Conservation (phyloP, 2,113 vertebrate genomes). For the Talpa occidentalis region DNA sequence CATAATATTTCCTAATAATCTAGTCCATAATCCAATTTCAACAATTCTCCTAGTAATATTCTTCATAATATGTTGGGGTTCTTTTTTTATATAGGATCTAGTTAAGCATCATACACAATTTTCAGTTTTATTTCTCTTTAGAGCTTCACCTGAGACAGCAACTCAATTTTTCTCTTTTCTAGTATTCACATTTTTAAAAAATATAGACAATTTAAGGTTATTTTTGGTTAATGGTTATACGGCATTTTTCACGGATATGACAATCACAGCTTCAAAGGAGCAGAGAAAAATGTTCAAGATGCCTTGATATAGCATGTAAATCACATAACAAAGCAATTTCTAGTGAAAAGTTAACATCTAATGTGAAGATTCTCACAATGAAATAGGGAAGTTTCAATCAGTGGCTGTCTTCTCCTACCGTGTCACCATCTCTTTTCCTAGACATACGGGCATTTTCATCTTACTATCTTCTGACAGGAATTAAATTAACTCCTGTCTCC, state of each 20-base stretch:
- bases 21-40: neutral
- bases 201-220: neutral
- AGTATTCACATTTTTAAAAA: neutral
- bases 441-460: conserved; percentile 28
- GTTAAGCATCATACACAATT: neutral
- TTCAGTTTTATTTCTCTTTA: neutral
- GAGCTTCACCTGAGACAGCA: neutral
- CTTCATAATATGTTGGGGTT: neutral
- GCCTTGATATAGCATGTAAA: neutral
- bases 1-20: neutral
- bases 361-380: conserved; percentile 4
- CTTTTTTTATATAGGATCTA: neutral
- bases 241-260: neutral
- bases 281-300: neutral
- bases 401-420: conserved; percentile 29
- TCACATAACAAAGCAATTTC: neutral
- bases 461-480: conserved; percentile 52
- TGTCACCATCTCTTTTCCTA: conserved; percentile 50
- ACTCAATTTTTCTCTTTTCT: neutral
- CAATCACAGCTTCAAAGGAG: neutral
- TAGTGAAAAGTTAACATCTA: neutral
- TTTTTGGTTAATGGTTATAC: neutral
- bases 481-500: conserved; percentile 70
- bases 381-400: neutral
- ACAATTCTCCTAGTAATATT: neutral